A percentile compares a stretch with the other conserved stretches of the same genome.
Conservation (phyloP, 2,113 vertebrate species). For the Oplegnathus fasciatus region DNA sequence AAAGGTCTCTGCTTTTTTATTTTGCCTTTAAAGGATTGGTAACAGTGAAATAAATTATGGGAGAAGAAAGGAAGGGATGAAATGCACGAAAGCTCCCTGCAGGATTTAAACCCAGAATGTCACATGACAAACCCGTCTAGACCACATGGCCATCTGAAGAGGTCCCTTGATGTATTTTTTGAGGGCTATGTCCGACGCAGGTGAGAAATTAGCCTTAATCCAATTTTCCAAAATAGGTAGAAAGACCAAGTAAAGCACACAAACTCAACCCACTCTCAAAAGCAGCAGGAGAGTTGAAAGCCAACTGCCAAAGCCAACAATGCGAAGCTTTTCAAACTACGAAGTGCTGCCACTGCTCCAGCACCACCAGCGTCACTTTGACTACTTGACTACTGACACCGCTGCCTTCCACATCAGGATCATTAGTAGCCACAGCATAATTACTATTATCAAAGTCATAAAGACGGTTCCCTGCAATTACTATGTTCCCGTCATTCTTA, state of each 20-base stretch:
- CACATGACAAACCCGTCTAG: background rate
- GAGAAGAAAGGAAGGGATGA: background rate
- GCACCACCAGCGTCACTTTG: background rate
- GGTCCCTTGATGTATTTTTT: background rate
- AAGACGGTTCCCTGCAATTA: conserved; percentile 21
- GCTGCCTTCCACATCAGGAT: conserved; percentile 2
- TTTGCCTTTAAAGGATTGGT: background rate
- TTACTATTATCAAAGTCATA: conserved; percentile 36
- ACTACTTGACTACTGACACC: background rate
- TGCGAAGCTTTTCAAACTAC: background rate
- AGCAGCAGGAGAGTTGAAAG: background rate
- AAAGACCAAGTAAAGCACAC: background rate
- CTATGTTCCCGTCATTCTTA: conserved; percentile 3
- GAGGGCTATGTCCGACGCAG: background rate
- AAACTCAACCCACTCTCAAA: background rate
- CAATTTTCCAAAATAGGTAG: background rate
- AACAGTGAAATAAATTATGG: background rate
- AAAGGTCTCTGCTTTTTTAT: conserved; percentile 9
- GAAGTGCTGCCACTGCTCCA: background rate
- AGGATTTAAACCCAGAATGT: conserved; percentile 3
- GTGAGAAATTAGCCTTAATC: background rate
- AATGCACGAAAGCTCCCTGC: background rate
- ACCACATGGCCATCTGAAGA: background rate
- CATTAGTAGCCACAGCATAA: conserved; percentile 14
- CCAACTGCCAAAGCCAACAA: background rate